Percentiles rank a stretch among this genome's conserved stretches.
Evolutionary conservation across 2,113 vertebrate species (phyloP).

Genomic region (Mormyrus lacerda): DNA sequence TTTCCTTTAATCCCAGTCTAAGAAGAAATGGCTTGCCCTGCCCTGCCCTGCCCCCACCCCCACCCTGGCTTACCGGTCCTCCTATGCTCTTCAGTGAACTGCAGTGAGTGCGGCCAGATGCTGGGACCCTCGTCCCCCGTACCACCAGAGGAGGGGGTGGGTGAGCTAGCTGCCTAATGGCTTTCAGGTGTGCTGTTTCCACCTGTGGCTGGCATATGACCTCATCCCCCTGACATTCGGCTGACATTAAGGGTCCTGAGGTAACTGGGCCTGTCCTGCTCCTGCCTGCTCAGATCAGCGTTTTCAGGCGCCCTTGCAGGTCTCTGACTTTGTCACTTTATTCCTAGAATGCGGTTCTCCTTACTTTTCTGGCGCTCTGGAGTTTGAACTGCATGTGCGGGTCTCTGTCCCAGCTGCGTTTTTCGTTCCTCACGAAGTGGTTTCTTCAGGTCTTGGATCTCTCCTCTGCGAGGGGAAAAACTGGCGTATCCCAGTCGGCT

Average conservation of each 20-base stretch:
- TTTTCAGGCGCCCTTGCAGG: background rate
- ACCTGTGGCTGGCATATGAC: background rate
- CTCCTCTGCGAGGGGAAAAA: background rate
- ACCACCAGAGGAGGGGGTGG: background rate
- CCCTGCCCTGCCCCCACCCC: background rate
- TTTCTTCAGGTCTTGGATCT: background rate
- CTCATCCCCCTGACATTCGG: background rate
- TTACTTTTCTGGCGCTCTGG: background rate
- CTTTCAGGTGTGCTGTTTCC: background rate
- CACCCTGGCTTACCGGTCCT: no score
- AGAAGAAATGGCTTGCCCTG: background rate
- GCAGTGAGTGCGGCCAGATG: no score
- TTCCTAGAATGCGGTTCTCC: no score
- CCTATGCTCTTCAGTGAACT: no score
- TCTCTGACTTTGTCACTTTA: background rate
- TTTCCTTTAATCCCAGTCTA: no score
- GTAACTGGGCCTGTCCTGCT: background rate
- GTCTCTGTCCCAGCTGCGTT: background rate
- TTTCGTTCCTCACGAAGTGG: background rate
- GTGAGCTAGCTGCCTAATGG: background rate
- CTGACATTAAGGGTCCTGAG: background rate
- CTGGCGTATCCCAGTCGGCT: background rate
- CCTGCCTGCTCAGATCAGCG: background rate
- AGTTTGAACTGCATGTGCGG: background rate
- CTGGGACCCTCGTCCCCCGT: no score